phyloP scores from a whole-genome alignment of 2,797 vertebrate species.

The Alca torda region DNA sequence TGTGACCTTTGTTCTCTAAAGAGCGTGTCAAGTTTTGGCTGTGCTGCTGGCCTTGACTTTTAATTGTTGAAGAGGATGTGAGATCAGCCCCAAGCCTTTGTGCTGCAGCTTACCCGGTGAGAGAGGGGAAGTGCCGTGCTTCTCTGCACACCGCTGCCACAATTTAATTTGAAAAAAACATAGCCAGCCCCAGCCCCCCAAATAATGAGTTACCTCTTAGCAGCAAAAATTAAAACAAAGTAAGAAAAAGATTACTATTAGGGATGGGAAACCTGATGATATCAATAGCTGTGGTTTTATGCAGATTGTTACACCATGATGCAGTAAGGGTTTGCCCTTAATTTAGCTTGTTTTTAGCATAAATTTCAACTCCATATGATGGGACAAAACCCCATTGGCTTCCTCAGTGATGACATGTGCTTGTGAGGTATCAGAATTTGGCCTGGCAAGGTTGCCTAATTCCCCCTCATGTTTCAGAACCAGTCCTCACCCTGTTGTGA shows the following conservation, averaged over 20 bases:
- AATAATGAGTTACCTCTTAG: not conserved
- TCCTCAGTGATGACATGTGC: not conserved
- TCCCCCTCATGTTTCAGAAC: not conserved
- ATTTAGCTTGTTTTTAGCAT: not conserved
- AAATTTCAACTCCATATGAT: not conserved
- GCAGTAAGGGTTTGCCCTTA: not conserved
- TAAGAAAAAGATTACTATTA: not conserved
- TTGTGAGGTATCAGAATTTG: not conserved
- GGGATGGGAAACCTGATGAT: not conserved
- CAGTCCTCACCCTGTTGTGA: accelerated
- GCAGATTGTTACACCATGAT: not conserved
- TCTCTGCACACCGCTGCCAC: not conserved
- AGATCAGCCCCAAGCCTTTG: slow-evolving; percentile 61
- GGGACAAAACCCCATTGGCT: not conserved
- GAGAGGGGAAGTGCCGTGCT: slow-evolving; percentile 48
- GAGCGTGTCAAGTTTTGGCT: slow-evolving; percentile 65
- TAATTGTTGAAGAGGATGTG: slow-evolving; percentile 69
- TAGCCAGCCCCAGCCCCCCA: not conserved
- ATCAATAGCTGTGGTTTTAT: not conserved
- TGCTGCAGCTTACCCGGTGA: slow-evolving; percentile 17
- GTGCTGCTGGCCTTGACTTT: slow-evolving; percentile 62
- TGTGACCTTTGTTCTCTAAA: slow-evolving; percentile 65
- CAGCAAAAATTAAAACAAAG: not conserved
- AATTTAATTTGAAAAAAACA: not conserved
- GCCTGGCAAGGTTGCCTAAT: not conserved